These are phyloP conservation scores for Oscheius sp. DNA, from an alignment of 2,888 invertebrate species.

Conservation along the genomic window DNA sequence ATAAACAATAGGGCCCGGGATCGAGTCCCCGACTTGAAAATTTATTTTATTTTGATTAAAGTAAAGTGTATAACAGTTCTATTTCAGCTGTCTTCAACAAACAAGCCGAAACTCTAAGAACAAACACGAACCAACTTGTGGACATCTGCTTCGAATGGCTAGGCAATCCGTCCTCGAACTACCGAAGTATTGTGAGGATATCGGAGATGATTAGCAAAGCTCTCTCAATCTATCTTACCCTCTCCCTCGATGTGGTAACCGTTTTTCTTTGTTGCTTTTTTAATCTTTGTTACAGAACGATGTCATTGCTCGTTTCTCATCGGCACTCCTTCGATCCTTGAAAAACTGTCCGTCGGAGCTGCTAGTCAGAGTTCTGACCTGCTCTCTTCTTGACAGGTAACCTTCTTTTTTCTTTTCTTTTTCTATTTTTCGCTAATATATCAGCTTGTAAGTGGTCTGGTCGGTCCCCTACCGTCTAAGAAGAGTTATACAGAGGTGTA, in stretches of 20 bases:
- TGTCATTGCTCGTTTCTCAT: conserved; percentile 23
- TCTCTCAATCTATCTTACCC: conserved; percentile 35
- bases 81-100: conserved; percentile 26
- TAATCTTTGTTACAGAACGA: conserved; percentile 19
- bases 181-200: conserved; percentile 25
- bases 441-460: too few relatives aligned
- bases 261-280: not conserved
- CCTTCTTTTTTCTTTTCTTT: not conserved
- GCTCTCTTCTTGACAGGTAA: conserved; percentile 33
- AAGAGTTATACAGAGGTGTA: too few relatives aligned
- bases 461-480: too few relatives aligned
- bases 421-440: not conserved
- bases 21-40: too few relatives aligned
- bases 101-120: not conserved
- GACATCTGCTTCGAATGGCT: conserved; percentile 41
- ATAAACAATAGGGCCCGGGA: too few relatives aligned
- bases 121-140: conserved; percentile 13
- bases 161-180: conserved; percentile 18
- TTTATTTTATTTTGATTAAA: not conserved
- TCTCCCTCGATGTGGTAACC: conserved; percentile 15
- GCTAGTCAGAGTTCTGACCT: conserved; percentile 25
- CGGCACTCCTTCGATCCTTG: conserved; percentile 18
- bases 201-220: conserved; percentile 35
- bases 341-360: not conserved
- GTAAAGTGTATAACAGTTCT: too few relatives aligned